Evolutionary conservation across 2,113 vertebrate genomes (phyloP), one percentile per base, ranked within the genome.

Genomic region (Acanthochromis polyacanthus): DNA sequence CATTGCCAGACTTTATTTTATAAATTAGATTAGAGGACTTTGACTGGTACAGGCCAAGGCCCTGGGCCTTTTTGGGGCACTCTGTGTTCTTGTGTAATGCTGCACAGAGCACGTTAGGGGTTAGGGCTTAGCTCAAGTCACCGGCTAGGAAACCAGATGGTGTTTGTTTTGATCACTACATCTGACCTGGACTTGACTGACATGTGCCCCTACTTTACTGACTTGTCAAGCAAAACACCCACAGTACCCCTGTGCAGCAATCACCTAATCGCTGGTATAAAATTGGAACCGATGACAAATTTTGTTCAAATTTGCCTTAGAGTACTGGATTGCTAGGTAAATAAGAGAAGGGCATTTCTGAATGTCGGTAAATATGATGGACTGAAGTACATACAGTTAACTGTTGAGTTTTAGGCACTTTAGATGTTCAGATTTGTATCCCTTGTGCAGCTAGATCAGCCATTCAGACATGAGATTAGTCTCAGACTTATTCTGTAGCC

Each of bases 171-270:
- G 87, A 92, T 86, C 82, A 63, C 89, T 63, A 80, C 79, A 77
- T 89, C 75, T 89, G 89, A 89, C 89, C 91, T 87, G 88, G 87
- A 81, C 87, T 91, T 92, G 88, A 93, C 91, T 93, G 93, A 90
- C 93, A 90, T 91, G 88, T 79, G 74, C 84, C 86, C 83, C 80
- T 58, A 79, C 86, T 91, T 90, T 81, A 91, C 85, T 64, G 61
- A 88, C 87, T 90, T 82, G 70, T 71, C 83, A 83, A 89, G 86
- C 79, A 85, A 90, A 91, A 91, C 81, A 84, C 80, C 73, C 80
- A 50, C 75, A 57, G 32, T 50, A 80, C 62, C 79, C 64, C 64
- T 70, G 45, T 16, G 4, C 75, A 48, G 74, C 82, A 90, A 84
- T 89, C 87, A 73, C 59, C 63, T 80, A 82, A 89, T 88, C 65